Evolutionary conservation across 1,140 invertebrate species (phyloP), one percentile per base, ranked within the genome.

Genomic region (Ericerus pela): DNA sequence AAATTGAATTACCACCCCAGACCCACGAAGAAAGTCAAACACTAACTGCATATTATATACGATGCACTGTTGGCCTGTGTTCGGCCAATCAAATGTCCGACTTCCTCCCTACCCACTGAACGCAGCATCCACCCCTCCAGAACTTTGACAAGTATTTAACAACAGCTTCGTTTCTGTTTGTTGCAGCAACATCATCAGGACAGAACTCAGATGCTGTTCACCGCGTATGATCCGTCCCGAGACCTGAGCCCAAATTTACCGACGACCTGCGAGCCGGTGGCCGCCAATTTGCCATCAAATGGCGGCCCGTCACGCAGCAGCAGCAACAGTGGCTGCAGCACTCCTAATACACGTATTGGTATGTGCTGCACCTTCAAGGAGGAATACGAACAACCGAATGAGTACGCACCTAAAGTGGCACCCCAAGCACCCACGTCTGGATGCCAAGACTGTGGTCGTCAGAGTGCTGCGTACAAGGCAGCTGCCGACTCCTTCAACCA

Each of bases 191-290:
- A 64, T 66, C 70, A 72, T 66, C 68, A 63, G 68, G 71, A 66
- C 66, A 70, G 70, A 59, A 63, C 63, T 57, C 63, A 65, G 58
- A 63, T 65, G 60, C 57, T 64, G 24, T 76, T 78, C 63, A 76
- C 78, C 64, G 75, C 76, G 63, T 79, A 80, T 70, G 79, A 82
- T 62, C 79, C 79, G 62, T 78, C 78, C 29, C 74, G 80, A 63
- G 80, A 82, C 63, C 72, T 81, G 47, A 81, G 79, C 63, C 81
- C 81, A 61, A 82, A 79, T 63, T 75, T 82, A 55, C 80, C 81
- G 30, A 74, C 73, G 60, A 61, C 75, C 28, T 68, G 77, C 74
- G 69, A 78, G 71, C 64, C 58, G 55, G 62, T 58, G 54, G 55
- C 55, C 66, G 67, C 71, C 55, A 67, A 66, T 36, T 61, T 64